Evolutionary conservation across 2,113 vertebrate species (phyloP), one percentile per base, ranked within the genome.

Genomic region (Syngnathus floridae): DNA sequence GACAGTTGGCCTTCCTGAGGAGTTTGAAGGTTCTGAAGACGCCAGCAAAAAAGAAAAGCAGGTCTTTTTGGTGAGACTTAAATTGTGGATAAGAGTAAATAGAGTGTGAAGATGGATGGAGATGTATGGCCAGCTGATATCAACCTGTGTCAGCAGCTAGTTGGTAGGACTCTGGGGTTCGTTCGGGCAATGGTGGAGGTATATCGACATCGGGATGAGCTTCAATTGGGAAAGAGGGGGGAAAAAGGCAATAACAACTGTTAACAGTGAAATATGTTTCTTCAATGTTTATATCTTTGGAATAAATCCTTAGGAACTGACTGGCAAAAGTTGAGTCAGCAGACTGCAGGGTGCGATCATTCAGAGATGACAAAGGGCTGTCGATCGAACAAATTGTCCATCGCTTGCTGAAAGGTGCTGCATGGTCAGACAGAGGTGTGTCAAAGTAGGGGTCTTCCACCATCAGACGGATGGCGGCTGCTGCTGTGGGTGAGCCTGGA

Each of bases 131-230:
- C 5, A 40, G 35, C 61, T 1, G 26, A 12, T 11, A 71, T 71
- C 16, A 63, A 94, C 93, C 92, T 19, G 66, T 0, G 26, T 91
- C 88, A 57, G 62, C 59, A 45, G 71, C 86, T 78, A 97, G 83
- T 0, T 94, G 86, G 21, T 92, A 99, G 45, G 96, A 99, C 65
- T 97, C 95, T 0, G 95, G 93, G 0, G 96, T 99, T 82, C 97
- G 86, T 78, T 93, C 83, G 2, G 97, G 97, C 67, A 98, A 82
- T 17, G 95, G 94, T 0, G 97, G 97, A 55, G 96, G 91, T 0
- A 43, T 73, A 0, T 96, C 93, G 1, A 90, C 91, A n/a, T 92
- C 86, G 12, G 64, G 40, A 19, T 41, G 17, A 54, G 38, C 60
- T 65, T 72, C 59, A 62, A n/a, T 4, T 19, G 61, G 13, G 65